phyloP scores from a whole-genome alignment of 53 echinoderm and acorn worm species.

The Hippasteria phrygiana region DNA sequence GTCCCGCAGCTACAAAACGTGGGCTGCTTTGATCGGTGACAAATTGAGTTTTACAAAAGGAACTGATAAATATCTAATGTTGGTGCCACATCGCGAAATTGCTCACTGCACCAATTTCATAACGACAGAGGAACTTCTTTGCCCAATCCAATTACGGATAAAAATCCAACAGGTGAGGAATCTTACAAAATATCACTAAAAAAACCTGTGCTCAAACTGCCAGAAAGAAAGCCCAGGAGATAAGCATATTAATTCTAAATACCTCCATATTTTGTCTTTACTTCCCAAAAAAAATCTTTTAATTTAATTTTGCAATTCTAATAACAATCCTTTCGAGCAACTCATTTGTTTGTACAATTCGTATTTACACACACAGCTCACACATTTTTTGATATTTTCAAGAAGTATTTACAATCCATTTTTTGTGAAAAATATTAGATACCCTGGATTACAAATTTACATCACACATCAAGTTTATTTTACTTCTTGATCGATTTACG shows the following conservation, averaged over 20 bases:
- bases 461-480: constrained; percentile 5
- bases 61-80: no score
- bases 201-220: no score
- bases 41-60: no score
- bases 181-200: no score
- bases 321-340: constrained; percentile 48
- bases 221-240: no score
- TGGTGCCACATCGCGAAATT: no score
- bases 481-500: not conserved
- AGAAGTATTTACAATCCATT: constrained; percentile 57
- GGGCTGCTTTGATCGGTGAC: no score
- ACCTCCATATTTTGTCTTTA: not conserved
- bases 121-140: no score
- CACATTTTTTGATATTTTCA: constrained; percentile 46
- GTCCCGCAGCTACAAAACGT: no score
- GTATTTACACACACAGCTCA: constrained; percentile 53
- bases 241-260: not conserved
- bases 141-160: no score
- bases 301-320: constrained; percentile 21
- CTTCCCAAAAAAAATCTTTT: not conserved
- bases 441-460: constrained; percentile 36
- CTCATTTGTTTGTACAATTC: constrained; percentile 43
- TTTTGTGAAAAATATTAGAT: constrained; percentile 6
- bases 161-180: no score
- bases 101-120: no score